These are phyloP conservation scores for Caerostris extrusa DNA, from an alignment of 1,140 invertebrate species.

Conservation along the genomic window DNA sequence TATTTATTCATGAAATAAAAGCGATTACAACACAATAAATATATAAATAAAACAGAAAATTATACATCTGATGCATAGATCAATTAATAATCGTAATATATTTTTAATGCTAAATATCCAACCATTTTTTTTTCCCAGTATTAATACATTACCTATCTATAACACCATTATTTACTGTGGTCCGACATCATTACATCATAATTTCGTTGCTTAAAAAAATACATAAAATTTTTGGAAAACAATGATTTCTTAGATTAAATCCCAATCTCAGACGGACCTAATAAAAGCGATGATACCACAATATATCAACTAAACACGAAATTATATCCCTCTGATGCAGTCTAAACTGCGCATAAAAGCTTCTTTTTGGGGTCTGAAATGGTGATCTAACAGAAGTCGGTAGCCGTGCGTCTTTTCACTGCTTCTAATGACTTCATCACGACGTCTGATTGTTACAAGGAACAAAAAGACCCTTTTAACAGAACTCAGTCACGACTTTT, in stretches of 20 bases:
- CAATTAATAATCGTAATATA: too few species aligned
- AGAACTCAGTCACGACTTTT: conserved; percentile 57
- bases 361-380: neutral
- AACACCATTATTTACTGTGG: too few species aligned
- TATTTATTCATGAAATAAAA: too few species aligned
- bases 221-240: neutral
- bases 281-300: conserved; percentile 39
- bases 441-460: conserved; percentile 57
- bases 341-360: conserved; percentile 54
- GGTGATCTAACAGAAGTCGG: conserved; percentile 35
- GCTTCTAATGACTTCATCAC: conserved; percentile 72
- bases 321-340: conserved; percentile 21
- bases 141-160: neutral
- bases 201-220: neutral
- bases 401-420: conserved; percentile 2
- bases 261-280: neutral
- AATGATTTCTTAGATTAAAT: neutral
- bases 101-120: too few species aligned
- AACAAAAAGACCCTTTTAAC: conserved; percentile 73
- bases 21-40: too few species aligned
- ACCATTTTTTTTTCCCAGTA: neutral
- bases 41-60: too few species aligned
- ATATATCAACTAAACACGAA: conserved; percentile 63
- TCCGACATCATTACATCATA: neutral
- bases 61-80: too few species aligned